phyloP scores from a whole-genome alignment of 2,888 invertebrate genomes.

The Bombyx huttoni region DNA sequence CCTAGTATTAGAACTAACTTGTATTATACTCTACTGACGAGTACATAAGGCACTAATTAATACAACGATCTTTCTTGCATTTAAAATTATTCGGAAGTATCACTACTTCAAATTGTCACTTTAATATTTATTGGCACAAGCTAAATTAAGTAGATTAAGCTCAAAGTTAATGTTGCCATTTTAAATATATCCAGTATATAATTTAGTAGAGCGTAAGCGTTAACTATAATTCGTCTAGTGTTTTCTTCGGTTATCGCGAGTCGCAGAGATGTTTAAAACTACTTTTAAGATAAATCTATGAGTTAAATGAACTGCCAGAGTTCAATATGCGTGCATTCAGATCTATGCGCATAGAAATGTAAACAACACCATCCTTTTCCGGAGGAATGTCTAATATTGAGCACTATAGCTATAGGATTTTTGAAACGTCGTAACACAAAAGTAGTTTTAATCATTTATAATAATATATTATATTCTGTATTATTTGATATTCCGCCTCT shows the following conservation, averaged over 20 bases:
- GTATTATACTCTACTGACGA: slow-evolving; percentile 20
- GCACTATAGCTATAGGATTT: too few species aligned
- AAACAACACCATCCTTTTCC: too few species aligned
- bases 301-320: too few species aligned
- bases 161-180: slow-evolving; percentile 33
- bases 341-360: too few species aligned
- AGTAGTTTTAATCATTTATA: slow-evolving; percentile 2
- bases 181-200: slow-evolving; percentile 22
- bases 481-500: slow-evolving; percentile 12
- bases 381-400: too few species aligned
- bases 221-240: slow-evolving; percentile 10
- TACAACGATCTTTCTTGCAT: slow-evolving; percentile 60
- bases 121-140: slow-evolving; percentile 60
- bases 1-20: slow-evolving; percentile 23
- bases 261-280: too few species aligned
- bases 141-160: slow-evolving; percentile 40
- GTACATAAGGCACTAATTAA: slow-evolving; percentile 33
- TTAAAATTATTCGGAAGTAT: slow-evolving; percentile 27
- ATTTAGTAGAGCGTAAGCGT: slow-evolving; percentile 18
- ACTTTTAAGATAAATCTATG: too few species aligned
- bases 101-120: slow-evolving; percentile 42
- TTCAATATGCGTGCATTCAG: too few species aligned
- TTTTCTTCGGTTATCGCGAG: not conserved
- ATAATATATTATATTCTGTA: slow-evolving; percentile 13
- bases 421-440: too few species aligned